Evolutionary conservation across 1,140 invertebrate species (phyloP).

Genomic region (Diabrotica virgifera): DNA sequence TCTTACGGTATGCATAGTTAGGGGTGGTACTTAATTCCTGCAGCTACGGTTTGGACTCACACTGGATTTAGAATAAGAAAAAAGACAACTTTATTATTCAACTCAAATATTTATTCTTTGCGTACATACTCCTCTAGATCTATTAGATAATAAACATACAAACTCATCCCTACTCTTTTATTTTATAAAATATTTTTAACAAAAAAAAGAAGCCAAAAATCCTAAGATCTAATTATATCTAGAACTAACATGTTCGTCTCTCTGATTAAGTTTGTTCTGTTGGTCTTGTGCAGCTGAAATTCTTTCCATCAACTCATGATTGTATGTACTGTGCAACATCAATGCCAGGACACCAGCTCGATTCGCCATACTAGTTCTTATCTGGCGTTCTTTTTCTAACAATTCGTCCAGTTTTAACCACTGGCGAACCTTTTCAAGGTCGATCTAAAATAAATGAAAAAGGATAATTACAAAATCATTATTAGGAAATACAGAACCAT

Average conservation of each 20-base stretch:
- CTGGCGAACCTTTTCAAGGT: conserved; percentile 74
- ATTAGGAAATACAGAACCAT: too few relatives aligned
- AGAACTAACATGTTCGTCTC: conserved; percentile 14
- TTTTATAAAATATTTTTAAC: too few relatives aligned
- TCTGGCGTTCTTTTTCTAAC: conserved; percentile 89
- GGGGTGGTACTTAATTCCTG: too few relatives aligned
- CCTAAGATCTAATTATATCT: neutral
- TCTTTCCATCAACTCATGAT: conserved; percentile 85
- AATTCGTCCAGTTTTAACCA: conserved; percentile 94
- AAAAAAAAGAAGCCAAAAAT: too few relatives aligned
- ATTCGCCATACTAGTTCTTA: conserved; percentile 82
- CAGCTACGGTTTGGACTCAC: too few relatives aligned
- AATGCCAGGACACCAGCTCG: conserved; percentile 87
- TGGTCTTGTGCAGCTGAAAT: conserved; percentile 51
- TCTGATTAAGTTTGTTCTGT: conserved; percentile 23
- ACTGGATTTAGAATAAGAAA: too few relatives aligned
- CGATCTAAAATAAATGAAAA: conserved; percentile 51
- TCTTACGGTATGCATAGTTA: too few relatives aligned
- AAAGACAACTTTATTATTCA: too few relatives aligned
- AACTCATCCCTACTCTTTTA: too few relatives aligned
- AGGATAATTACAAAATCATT: neutral
- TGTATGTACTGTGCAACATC: conserved; percentile 92
- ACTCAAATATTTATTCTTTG: too few relatives aligned
- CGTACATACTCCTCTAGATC: too few relatives aligned
- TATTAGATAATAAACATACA: too few relatives aligned